A percentile compares a stretch with the other conserved stretches of the same genome.
These are phyloP conservation scores for Gonocerus acuteangulatus DNA, from an alignment of 2,888 invertebrate species.

Conservation along the genomic window DNA sequence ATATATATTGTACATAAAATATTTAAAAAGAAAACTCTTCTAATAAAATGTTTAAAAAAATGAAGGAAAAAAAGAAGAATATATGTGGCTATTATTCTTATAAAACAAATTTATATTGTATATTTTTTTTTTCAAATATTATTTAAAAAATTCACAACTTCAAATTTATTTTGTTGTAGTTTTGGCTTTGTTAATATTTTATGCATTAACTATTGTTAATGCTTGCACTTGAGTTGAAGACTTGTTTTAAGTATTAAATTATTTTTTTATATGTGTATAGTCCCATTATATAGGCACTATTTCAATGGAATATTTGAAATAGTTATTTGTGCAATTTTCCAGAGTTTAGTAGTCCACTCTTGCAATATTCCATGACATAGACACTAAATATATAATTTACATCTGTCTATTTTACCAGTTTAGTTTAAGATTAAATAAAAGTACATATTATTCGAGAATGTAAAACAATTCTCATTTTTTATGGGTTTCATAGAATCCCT, in stretches of 20 bases:
- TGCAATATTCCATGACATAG: slow-evolving; percentile 27
- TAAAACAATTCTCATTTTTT: slow-evolving; percentile 1
- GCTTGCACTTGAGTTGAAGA: slow-evolving; percentile 15
- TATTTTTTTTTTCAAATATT: background rate
- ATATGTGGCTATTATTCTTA: slow-evolving; percentile 23
- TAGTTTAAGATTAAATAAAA: slow-evolving; percentile 19
- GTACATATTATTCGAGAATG: slow-evolving; percentile 12
- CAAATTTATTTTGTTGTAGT: too few relatives aligned
- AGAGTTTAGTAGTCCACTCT: slow-evolving; percentile 1
- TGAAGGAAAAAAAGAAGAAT: slow-evolving; percentile 1
- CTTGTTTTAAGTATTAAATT: slow-evolving; percentile 22
- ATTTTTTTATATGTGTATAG: slow-evolving; percentile 4
- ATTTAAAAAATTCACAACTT: too few relatives aligned
- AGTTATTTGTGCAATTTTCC: slow-evolving; percentile 20
- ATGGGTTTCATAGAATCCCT: slow-evolving; percentile 17
- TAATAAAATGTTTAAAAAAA: slow-evolving; percentile 11
- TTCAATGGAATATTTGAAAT: slow-evolving; percentile 6
- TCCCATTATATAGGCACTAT: slow-evolving; percentile 11
- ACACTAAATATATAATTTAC: slow-evolving; percentile 16
- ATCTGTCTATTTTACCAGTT: slow-evolving; percentile 13
- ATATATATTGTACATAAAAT: slow-evolving; percentile 24
- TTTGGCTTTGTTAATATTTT: too few relatives aligned
- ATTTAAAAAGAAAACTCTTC: slow-evolving; percentile 9
- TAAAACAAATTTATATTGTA: background rate
- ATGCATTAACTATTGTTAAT: too few relatives aligned